These are phyloP conservation scores for Chrysolina americana DNA, from an alignment of 2,888 invertebrate species.

Conservation along the genomic window DNA sequence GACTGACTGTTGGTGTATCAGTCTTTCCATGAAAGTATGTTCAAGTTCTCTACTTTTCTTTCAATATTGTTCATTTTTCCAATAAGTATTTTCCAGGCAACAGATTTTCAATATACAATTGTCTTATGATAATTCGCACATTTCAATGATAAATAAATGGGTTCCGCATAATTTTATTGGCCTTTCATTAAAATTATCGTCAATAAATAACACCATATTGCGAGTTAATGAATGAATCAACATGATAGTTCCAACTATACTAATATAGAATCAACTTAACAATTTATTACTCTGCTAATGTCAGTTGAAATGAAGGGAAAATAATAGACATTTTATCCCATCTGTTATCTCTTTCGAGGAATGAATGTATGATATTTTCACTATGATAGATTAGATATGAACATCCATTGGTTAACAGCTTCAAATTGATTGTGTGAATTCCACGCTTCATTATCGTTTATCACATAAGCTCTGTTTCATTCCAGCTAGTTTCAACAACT, in stretches of 20 bases:
- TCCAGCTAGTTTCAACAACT: no score
- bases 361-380: neutral
- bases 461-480: no score
- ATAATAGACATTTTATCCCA: neutral
- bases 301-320: neutral
- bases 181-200: neutral
- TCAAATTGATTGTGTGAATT: no score
- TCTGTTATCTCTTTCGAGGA: neutral
- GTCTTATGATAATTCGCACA: no score
- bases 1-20: no score
- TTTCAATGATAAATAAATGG: neutral
- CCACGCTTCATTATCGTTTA: no score
- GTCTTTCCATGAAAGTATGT: no score
- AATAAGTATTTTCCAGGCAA: no score
- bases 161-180: neutral
- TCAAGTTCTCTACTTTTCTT: no score
- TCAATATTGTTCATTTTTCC: no score
- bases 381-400: neutral
- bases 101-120: no score
- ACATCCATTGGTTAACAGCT: no score
- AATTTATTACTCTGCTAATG: neutral
- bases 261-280: neutral
- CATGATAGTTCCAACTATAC: neutral
- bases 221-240: neutral
- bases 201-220: constrained; percentile 2